Base-by-base conservation (phyloP, 1,140 invertebrate species). In the Artemia franciscana region DNA sequence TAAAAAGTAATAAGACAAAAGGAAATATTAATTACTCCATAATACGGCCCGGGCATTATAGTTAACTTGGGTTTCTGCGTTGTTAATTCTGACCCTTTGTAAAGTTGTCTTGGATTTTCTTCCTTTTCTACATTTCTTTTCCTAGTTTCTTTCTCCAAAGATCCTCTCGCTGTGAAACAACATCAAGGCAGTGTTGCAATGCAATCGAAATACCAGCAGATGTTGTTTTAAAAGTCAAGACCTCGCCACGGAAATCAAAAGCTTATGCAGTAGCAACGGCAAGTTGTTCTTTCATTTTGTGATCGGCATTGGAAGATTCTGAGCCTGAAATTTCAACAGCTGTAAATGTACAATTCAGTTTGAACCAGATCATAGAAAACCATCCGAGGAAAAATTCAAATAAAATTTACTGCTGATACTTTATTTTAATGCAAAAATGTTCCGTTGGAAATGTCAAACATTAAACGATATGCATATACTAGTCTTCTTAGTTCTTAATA, bases 151-250 rank as follows among this genome's bases (percentile, higher is more conserved):
- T 83, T 60, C 83, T 81, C 84, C 91, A 94, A 65, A 83, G 82
- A 61, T 94, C 91, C 75, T 97, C 93, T 58, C 88, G 77, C 71
- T 94, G 88, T 24, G 79, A 76, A 75, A 97, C 85, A 60, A 96
- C 78, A 68, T 97, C 91, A 39, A 91, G 82, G 72, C 92, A 97
- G 72, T 96, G 88, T 62, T 88, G 84, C 63, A 97, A 74, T 15
- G 90, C 89, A 24, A 84, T 81, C 56, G 97, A 76, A 26, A 96
- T 88, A 21, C 90, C 92, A 60, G 84, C 79, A 25, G 91, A 91
- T 2, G 93, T 97, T 24, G 91, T 90, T 68, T 91, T 88, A 74
- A 97, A 97, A 60, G 91, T 95, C 66, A 94, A 84, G n/a, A 91
- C 88, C 73, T 96, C 91, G 21, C 91, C 91, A 71, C 91, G 84